phyloP scores from a whole-genome alignment of 1,140 invertebrate species.

The Pararge aegeria region DNA sequence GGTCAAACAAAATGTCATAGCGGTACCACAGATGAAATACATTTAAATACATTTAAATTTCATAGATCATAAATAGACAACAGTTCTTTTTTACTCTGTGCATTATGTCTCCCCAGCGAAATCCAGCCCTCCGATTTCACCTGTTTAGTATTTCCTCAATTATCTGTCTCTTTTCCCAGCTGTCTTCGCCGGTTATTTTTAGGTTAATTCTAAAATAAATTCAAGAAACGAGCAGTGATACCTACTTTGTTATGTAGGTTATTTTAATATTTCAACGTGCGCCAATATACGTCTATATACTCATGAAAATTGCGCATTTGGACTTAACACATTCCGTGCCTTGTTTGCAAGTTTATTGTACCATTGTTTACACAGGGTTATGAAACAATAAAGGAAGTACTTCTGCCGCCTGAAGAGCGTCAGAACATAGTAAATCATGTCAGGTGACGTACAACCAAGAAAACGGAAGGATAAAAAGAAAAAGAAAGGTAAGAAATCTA shows the following conservation, averaged over 20 bases:
- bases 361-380: conserved; percentile 72
- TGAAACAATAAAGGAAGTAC: conserved; percentile 63
- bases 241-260: conserved; percentile 64
- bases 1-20: too few species aligned
- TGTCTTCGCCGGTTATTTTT: conserved; percentile 77
- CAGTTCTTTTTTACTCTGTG: background rate
- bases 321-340: conserved; percentile 38
- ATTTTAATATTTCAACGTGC: conserved; percentile 73
- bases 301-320: conserved; percentile 69
- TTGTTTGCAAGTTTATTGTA: conserved; percentile 49
- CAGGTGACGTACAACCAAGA: conserved; percentile 86
- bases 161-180: conserved; percentile 64
- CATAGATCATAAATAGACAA: too few species aligned
- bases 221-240: conserved; percentile 63
- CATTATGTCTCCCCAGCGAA: background rate
- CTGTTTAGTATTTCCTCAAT: background rate
- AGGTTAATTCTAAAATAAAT: conserved; percentile 79
- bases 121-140: background rate
- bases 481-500: conserved; percentile 82
- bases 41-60: too few species aligned
- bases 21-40: too few species aligned
- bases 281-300: conserved; percentile 50
- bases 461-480: conserved; percentile 86
- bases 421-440: conserved; percentile 80
- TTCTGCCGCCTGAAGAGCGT: conserved; percentile 63